These are phyloP conservation scores for Pseudochromis fuscus DNA, from an alignment of 2,797 vertebrate species.

Conservation along the genomic window DNA sequence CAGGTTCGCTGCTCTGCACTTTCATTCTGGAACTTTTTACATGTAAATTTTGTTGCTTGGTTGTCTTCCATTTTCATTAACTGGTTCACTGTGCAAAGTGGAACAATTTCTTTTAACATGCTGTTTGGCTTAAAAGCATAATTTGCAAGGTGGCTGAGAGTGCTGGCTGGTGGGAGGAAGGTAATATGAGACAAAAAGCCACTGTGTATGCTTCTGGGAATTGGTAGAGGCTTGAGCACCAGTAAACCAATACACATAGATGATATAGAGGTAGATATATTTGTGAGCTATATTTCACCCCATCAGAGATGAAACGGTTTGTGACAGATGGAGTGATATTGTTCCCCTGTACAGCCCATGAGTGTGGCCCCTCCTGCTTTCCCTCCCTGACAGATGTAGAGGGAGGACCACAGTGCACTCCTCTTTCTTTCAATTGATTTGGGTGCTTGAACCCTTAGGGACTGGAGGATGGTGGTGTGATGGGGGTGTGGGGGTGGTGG, in stretches of 20 bases:
- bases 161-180: slow-evolving; percentile 72
- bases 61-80: slow-evolving; percentile 71
- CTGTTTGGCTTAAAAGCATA: slow-evolving; percentile 73
- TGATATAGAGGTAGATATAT: slow-evolving; percentile 79
- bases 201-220: slow-evolving; percentile 70
- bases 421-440: slow-evolving; percentile 88
- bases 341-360: slow-evolving; percentile 77
- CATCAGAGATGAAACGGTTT: slow-evolving; percentile 83
- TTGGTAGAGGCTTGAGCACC: slow-evolving; percentile 61
- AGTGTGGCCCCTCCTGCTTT: slow-evolving; percentile 81
- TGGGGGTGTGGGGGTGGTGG: slow-evolving; percentile 60
- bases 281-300: slow-evolving; percentile 81
- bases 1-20: slow-evolving; percentile 44
- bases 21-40: slow-evolving; percentile 61
- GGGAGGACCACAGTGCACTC: slow-evolving; percentile 83
- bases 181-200: slow-evolving; percentile 78
- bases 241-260: slow-evolving; percentile 78
- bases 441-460: slow-evolving; percentile 84
- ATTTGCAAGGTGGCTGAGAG: slow-evolving; percentile 76
- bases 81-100: slow-evolving; percentile 64
- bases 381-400: slow-evolving; percentile 88
- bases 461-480: slow-evolving; percentile 70
- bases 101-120: slow-evolving; percentile 66
- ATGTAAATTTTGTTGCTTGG: slow-evolving; percentile 66
- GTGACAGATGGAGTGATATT: slow-evolving; percentile 90